Base-by-base conservation (phyloP, 2,797 vertebrate genomes). In the Steatocranus sp. region DNA sequence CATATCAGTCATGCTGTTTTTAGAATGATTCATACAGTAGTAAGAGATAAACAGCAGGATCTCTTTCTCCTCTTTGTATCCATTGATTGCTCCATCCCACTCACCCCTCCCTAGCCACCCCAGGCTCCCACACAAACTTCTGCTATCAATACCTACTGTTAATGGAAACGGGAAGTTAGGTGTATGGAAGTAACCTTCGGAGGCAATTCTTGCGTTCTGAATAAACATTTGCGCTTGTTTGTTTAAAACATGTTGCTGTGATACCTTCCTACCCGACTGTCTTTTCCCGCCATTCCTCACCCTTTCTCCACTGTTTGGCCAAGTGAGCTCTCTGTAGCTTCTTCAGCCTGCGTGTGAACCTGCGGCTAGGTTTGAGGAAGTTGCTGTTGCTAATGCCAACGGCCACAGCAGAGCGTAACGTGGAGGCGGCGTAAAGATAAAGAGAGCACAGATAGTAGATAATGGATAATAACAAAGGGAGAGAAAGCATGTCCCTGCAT, bases 141-240 rank as follows among this genome's bases (percentile, higher is more conserved):
- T 89, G 92, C 84, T 93, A 92, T 94, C 91, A 88, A 80, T 32
- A 12, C 34, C 75, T 86, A 78, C 93, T 93, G 92, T 91, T 95
- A 87, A 83, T 89, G 43, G n/a, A 94, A 96, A 94, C 88, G 41
- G 94, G 94, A 96, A 95, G 93, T 94, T 56, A 11, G 51, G 79
- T 79, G 85, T 56, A 78, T 27, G 17, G 83, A 86, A 74, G 73
- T 61, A 80, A 70, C 84, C 87, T 92, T 58, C 78, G 83, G 12
- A 82, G 82, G 66, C 82, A 80, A 87, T 83, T 53, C 76, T 89
- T 90, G 68, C 76, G 89, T 88, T 91, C 48, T 89, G 86, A 86
- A 87, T 87, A 86, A 94, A 90, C 84, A 74, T 89, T 79, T 84
- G 80, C 36, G 66, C 84, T 84, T 91, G 87, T 92, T 92, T 91